These are phyloP conservation scores for Stegana nigrithorax DNA, from an alignment of 2,888 invertebrate species.

Conservation along the genomic window DNA sequence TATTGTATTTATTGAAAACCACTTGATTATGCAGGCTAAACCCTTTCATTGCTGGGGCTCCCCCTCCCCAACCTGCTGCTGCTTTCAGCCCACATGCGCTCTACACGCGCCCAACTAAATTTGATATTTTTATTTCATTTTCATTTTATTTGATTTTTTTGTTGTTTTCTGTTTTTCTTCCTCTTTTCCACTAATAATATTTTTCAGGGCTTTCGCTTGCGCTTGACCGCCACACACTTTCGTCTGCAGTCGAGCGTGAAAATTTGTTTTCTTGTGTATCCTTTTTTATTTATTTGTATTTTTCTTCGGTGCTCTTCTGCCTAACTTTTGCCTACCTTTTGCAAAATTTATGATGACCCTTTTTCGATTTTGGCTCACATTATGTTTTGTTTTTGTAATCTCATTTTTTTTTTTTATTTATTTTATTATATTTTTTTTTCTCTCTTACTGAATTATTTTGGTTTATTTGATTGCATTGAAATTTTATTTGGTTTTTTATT, in stretches of 20 bases:
- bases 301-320: neutral
- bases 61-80: neutral
- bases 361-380: neutral
- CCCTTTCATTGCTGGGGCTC: conserved; percentile 33
- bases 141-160: neutral
- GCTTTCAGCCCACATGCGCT: too few species aligned
- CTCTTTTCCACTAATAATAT: neutral
- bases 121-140: conserved; percentile 8
- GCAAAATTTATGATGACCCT: conserved; percentile 9
- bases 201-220: neutral
- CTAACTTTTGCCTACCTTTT: neutral
- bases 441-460: too few species aligned
- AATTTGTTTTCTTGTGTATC: neutral
- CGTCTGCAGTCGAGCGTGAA: neutral
- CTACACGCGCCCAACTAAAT: neutral
- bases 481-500: conserved; percentile 1
- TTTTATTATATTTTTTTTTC: too few species aligned
- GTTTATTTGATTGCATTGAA: too few species aligned
- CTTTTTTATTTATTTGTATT: neutral
- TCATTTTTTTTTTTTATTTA: too few species aligned
- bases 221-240: neutral
- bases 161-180: neutral
- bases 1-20: conserved; percentile 57
- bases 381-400: neutral
- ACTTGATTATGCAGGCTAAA: conserved; percentile 61